Base-by-base conservation (phyloP, 2,888 invertebrate genomes). In the Thecocarcelia acutangulata region DNA sequence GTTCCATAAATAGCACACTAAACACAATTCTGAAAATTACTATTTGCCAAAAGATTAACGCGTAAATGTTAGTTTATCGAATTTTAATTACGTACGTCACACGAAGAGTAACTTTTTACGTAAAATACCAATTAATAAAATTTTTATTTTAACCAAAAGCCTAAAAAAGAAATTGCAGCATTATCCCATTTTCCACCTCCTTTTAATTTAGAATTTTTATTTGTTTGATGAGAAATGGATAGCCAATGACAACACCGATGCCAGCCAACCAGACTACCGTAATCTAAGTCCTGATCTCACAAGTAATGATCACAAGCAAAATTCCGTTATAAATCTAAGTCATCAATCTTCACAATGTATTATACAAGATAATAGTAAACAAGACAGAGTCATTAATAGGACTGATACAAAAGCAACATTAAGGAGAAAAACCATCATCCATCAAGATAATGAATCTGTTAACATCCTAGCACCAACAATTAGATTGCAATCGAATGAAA, bases 211-310 rank as follows among this genome's bases (percentile, higher is more conserved):
- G 88, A 85, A 85, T 87, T 87, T 85, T 87, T 85, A 86, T 87
- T 88, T 88, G 86, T 84, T 87, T 87, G 80, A 84, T 87, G 88
- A 87, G 85, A 86, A 87, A 87, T 85, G 87, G 85, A 85, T 86
- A 86, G 86, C 85, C 78, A 84, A 84, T 79, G 84, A 58, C 80
- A 59, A 13, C 69, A 28, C 28, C 19, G 37, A 48, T 17, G 52
- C 13, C 17, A 6, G 48, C 17, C 17, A 0, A 12, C 12, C 17
- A 17, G 37, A 33, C 17, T 33, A 4, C 1, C 2, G 46, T 46
- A 46, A 33, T 48, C 64, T 50, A 33, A 28, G 54, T 40, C 48
- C 50, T 66, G 33, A 59, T 54, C 42, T 40, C 6, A 52, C 42
- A 33, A 17, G 42, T 44, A 44, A 52, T 58, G 46, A 48, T 19